Conservation (phyloP, 2,888 invertebrate genomes). For the Phasia obesa region DNA sequence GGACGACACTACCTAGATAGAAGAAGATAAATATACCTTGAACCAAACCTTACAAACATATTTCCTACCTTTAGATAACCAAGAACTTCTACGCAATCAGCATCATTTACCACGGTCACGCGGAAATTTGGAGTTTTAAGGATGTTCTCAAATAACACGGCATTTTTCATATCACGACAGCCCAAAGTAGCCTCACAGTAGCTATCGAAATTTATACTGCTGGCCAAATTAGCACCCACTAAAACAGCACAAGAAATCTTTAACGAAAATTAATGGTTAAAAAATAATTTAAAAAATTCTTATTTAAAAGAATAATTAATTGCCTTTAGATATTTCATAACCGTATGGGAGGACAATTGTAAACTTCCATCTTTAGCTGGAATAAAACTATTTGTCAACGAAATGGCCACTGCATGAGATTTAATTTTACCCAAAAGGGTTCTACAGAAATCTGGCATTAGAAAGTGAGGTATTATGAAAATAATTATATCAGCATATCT, state of each 20-base stretch:
- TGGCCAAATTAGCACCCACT: constrained; percentile 99
- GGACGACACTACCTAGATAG: too few relatives aligned
- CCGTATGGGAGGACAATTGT: constrained; percentile 96
- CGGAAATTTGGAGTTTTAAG: constrained; percentile 98
- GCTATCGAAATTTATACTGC: constrained; percentile 97
- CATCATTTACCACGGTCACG: constrained; percentile 97
- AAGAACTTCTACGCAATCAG: constrained; percentile 98
- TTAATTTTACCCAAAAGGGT: constrained; percentile 94
- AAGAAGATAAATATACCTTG: neutral
- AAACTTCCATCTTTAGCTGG: constrained; percentile 94
- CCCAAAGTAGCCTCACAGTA: constrained; percentile 99
- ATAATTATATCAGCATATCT: constrained; percentile 96
- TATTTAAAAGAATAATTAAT: neutral
- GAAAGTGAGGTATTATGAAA: constrained; percentile 98
- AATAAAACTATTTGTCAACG: constrained; percentile 98
- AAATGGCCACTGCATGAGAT: constrained; percentile 93
- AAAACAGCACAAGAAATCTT: constrained; percentile 87
- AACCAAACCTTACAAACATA: neutral
- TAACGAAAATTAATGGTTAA: neutral
- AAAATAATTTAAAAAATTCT: neutral
- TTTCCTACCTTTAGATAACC: constrained; percentile 87
- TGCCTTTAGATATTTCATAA: constrained; percentile 89
- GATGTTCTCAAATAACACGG: constrained; percentile 91
- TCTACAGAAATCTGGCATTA: constrained; percentile 92
- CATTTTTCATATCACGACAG: constrained; percentile 89